Evolutionary conservation across 1,140 invertebrate species (phyloP).

Genomic region (Rhopalosiphum maidis): DNA sequence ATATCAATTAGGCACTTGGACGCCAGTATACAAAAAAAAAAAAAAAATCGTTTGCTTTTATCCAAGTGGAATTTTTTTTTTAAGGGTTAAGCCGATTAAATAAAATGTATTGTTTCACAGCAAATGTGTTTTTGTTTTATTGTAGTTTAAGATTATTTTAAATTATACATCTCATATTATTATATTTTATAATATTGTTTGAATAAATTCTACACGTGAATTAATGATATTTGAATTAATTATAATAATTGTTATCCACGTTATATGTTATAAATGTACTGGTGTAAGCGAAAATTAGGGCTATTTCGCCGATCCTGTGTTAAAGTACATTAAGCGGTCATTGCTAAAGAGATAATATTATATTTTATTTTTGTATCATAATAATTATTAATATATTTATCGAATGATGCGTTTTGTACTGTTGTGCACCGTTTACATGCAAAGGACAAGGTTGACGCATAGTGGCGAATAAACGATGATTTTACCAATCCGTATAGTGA

Average conservation of each 20-base stretch:
- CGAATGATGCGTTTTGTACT: no score
- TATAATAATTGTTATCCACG: neutral
- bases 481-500: no score
- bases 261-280: neutral
- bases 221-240: neutral
- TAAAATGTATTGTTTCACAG: neutral
- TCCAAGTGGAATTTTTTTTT: neutral
- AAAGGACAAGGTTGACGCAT: neutral
- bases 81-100: no score
- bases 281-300: neutral
- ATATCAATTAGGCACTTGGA: neutral
- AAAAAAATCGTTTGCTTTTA: no score
- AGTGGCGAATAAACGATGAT: neutral
- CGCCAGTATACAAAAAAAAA: no score
- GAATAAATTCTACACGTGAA: neutral
- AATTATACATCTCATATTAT: no score
- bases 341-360: neutral
- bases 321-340: neutral
- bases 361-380: no score
- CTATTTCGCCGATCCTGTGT: neutral
- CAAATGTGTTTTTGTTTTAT: no score
- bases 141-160: no score
- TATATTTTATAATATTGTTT: no score
- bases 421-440: neutral
- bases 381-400: neutral